Conservation (phyloP, 1,140 invertebrate genomes). For the Scaptomyza graminum region DNA sequence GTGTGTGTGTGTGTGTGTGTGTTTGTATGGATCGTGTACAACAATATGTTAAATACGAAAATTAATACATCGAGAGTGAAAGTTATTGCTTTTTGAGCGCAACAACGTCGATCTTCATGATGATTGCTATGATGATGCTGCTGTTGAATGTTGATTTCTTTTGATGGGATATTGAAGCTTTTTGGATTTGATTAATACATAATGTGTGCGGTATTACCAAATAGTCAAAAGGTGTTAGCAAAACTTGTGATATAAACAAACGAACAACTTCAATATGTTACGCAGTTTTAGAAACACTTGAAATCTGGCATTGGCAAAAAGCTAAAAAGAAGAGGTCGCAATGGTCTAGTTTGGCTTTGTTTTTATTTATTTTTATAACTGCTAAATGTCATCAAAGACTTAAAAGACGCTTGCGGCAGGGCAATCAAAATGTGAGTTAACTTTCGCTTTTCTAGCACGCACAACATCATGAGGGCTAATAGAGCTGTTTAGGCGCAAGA, state of each 20-base stretch:
- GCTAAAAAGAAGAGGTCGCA: constrained; percentile 1
- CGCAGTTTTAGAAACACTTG: constrained; percentile 1
- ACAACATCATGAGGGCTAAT: constrained; percentile 36
- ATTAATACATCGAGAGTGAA: constrained; percentile 83
- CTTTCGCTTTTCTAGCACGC: constrained; percentile 69
- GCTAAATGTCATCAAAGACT: constrained; percentile 51
- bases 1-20: constrained; percentile 17
- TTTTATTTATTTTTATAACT: constrained; percentile 10
- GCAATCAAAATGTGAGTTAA: constrained; percentile 45
- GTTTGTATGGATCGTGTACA: constrained; percentile 64
- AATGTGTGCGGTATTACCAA: constrained; percentile 65
- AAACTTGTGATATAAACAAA: constrained; percentile 57
- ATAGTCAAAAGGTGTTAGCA: constrained; percentile 58
- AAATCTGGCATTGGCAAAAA: not conserved
- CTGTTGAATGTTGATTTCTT: constrained; percentile 62
- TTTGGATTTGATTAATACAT: constrained; percentile 67
- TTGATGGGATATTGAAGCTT: constrained; percentile 42
- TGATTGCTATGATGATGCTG: constrained; percentile 24
- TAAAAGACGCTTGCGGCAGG: constrained; percentile 32
- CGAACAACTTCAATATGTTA: not conserved
- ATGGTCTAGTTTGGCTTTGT: not conserved
- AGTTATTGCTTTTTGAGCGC: constrained; percentile 76
- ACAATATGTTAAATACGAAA: constrained; percentile 83
- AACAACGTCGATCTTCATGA: constrained; percentile 61
- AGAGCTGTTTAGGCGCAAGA: constrained; percentile 47